Evolutionary conservation across 2,113 vertebrate genomes (phyloP).

Genomic region (Hippolais icterina): DNA sequence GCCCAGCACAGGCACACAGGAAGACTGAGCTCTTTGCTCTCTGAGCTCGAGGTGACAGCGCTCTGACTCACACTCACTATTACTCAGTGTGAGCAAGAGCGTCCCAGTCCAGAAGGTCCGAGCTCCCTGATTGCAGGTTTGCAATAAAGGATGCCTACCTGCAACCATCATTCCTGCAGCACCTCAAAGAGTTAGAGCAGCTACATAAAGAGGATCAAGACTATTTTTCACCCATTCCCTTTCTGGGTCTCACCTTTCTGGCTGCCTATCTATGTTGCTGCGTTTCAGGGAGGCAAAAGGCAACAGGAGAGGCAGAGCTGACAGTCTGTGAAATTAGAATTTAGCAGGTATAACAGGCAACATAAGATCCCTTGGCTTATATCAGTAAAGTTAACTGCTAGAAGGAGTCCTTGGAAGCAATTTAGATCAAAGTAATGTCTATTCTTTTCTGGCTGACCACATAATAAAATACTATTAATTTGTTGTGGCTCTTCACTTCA

Average conservation of each 20-base stretch:
- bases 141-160: not conserved
- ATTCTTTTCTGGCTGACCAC: not conserved
- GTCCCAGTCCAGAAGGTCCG: fast-evolving
- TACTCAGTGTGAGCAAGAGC: not conserved
- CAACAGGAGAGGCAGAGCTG: not conserved
- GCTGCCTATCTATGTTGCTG: not conserved
- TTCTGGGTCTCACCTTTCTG: not conserved
- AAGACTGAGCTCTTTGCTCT: not conserved
- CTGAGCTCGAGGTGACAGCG: fast-evolving
- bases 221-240: not conserved
- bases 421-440: not conserved
- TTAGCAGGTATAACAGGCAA: not conserved
- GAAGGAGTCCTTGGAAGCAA: not conserved
- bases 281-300: not conserved
- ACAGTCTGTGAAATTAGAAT: not conserved
- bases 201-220: not conserved
- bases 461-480: not conserved
- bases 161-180: not conserved
- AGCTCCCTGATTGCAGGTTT: not conserved
- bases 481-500: not conserved
- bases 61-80: not conserved
- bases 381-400: not conserved
- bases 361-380: not conserved
- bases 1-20: not conserved
- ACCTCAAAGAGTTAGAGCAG: not conserved